phyloP scores from a whole-genome alignment of 2,113 vertebrate genomes.

The Podarcis cretensis region DNA sequence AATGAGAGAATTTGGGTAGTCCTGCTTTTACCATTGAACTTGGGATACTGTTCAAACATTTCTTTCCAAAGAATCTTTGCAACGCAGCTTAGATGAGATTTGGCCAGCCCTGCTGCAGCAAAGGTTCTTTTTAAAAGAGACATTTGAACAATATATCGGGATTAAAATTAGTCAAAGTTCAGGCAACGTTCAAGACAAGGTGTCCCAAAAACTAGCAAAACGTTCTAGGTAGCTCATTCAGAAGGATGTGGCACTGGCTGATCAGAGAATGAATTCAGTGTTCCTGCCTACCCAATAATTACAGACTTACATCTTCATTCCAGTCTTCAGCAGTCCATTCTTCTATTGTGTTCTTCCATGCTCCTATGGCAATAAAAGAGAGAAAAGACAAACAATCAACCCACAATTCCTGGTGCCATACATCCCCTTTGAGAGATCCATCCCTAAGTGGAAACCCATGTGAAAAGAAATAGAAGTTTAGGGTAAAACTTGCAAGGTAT shows the following conservation, averaged over 20 bases:
- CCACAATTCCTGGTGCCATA: neutral
- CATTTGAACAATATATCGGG: neutral
- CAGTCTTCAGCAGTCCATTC: slow-evolving; percentile 96
- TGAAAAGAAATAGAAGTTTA: slow-evolving; percentile 3
- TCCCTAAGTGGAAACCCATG: neutral
- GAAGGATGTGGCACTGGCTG: neutral
- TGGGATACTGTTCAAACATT: neutral
- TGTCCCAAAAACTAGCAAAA: neutral
- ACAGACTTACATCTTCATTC: slow-evolving; percentile 92
- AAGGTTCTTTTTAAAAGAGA: neutral
- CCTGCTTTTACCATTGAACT: neutral
- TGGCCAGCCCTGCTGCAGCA: neutral
- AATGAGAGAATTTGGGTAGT: neutral
- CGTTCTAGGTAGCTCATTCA: neutral
- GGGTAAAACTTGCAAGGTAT: neutral
- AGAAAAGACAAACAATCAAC: slow-evolving; percentile 1
- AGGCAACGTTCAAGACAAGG: neutral
- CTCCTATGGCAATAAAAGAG: slow-evolving; percentile 71
- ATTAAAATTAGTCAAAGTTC: neutral
- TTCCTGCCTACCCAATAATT: neutral
- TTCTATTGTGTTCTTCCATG: slow-evolving; percentile 90
- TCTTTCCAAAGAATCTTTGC: neutral
- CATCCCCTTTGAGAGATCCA: slow-evolving; percentile 49
- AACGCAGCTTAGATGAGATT: neutral
- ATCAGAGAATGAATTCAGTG: neutral